Evolutionary conservation across 1,140 invertebrate genomes (phyloP).

Genomic region (Drosophila kohkoa): DNA sequence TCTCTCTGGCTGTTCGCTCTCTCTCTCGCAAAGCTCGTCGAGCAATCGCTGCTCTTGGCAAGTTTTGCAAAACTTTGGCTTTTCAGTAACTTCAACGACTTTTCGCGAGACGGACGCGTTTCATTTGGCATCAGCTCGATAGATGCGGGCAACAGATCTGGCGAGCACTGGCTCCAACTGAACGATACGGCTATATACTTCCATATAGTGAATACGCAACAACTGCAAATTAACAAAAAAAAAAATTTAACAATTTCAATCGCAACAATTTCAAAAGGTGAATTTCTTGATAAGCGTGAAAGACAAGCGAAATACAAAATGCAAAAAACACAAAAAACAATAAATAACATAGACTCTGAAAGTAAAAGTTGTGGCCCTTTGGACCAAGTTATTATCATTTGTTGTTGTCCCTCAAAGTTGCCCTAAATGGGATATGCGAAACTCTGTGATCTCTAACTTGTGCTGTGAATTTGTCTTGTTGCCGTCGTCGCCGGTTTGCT

Average conservation of each 20-base stretch:
- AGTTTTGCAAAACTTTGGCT: conserved; percentile 45
- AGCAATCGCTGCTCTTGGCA: conserved; percentile 22
- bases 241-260: conserved; percentile 21
- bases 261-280: conserved; percentile 50
- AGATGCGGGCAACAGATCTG: conserved; percentile 24
- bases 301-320: neutral
- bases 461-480: conserved; percentile 25
- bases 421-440: conserved; percentile 36
- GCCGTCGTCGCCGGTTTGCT: conserved; percentile 4
- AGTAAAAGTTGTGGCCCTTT: conserved; percentile 51
- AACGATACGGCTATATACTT: conserved; percentile 49
- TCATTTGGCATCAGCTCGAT: conserved; percentile 25
- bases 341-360: conserved; percentile 18
- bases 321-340: conserved; percentile 7
- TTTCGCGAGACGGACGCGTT: conserved; percentile 80
- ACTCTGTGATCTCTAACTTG: conserved; percentile 20
- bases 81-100: conserved; percentile 79
- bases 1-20: neutral
- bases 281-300: conserved; percentile 38
- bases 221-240: neutral
- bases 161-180: conserved; percentile 46
- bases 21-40: conserved; percentile 44
- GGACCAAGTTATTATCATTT: conserved; percentile 2
- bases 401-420: conserved; percentile 44
- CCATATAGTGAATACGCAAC: conserved; percentile 37